Percentiles rank a stretch among this genome's conserved stretches.
These are phyloP conservation scores for Drosophila equinoxialis DNA, from an alignment of 1,140 invertebrate genomes.

Conservation along the genomic window DNA sequence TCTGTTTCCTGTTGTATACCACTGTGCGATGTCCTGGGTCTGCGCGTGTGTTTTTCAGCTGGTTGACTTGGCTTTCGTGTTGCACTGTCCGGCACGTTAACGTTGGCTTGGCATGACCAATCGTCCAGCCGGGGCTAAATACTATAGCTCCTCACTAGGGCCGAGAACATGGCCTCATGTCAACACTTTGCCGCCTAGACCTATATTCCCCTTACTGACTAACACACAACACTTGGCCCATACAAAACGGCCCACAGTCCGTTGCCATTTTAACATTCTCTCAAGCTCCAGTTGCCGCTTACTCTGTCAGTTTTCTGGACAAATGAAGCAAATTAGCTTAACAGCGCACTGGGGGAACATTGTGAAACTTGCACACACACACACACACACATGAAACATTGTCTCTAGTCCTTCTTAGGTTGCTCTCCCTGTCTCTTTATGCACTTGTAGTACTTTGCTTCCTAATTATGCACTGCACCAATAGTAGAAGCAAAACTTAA, in stretches of 20 bases:
- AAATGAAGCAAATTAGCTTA: conserved; percentile 82
- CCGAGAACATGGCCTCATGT: conserved; percentile 67
- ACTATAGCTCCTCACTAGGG: conserved; percentile 34
- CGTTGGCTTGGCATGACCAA: conserved; percentile 51
- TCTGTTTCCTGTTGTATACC: neutral
- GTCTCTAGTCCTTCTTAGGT: neutral
- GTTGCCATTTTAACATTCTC: neutral
- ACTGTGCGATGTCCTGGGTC: neutral
- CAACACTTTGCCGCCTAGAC: conserved; percentile 63
- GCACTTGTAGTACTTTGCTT: conserved; percentile 66
- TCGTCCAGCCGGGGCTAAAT: conserved; percentile 9
- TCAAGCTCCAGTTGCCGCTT: neutral
- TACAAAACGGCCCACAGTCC: neutral
- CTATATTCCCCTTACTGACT: neutral
- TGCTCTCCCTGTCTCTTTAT: conserved; percentile 19
- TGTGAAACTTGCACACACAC: conserved; percentile 46
- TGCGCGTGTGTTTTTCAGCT: conserved; percentile 26
- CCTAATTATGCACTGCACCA: conserved; percentile 61
- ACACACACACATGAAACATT: conserved; percentile 3
- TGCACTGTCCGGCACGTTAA: conserved; percentile 54
- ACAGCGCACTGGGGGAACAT: conserved; percentile 71
- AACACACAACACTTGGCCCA: neutral
- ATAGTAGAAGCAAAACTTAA: conserved; percentile 7
- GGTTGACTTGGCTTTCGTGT: conserved; percentile 64
- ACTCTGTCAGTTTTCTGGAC: conserved; percentile 73